phyloP scores from a whole-genome alignment of 2,797 vertebrate genomes.

The Tamandua tetradactyla region DNA sequence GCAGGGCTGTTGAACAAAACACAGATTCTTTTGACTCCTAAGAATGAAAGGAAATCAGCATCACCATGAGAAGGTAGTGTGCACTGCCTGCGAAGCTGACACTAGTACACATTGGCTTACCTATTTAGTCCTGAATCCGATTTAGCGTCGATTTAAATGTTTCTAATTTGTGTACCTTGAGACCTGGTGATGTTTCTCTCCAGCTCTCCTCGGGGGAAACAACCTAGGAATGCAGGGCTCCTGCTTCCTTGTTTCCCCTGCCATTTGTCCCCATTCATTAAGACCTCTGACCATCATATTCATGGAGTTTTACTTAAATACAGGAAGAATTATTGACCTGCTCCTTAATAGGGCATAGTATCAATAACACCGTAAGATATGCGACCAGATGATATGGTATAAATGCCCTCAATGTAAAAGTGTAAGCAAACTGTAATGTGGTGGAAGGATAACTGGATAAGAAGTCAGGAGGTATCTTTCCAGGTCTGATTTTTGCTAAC shows the following conservation, averaged over 20 bases:
- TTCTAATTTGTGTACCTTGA: conserved; percentile 29
- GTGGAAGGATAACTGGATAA: not conserved
- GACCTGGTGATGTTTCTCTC: not conserved
- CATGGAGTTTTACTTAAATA: not conserved
- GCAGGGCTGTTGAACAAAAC: not conserved
- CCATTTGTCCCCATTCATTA: conserved; percentile 23
- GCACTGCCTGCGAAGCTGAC: not conserved
- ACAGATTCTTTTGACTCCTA: not conserved
- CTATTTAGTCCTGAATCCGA: conserved; percentile 8
- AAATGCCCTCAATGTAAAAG: not conserved
- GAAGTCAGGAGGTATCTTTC: not conserved
- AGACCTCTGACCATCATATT: not conserved
- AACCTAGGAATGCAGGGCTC: not conserved
- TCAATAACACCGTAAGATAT: not conserved
- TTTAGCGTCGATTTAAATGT: conserved; percentile 20
- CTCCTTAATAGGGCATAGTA: not conserved
- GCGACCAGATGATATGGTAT: not conserved
- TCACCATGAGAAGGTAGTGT: not conserved
- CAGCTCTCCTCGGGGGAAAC: not conserved
- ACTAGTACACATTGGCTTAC: conserved; percentile 1
- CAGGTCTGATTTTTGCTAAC: not conserved
- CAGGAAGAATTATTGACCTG: conserved; percentile 3
- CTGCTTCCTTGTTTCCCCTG: not conserved
- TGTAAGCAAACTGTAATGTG: not conserved
- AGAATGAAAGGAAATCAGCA: conserved; percentile 40